Base-by-base conservation (phyloP, 2,797 vertebrate genomes). In the Macropus fuliginosus region DNA sequence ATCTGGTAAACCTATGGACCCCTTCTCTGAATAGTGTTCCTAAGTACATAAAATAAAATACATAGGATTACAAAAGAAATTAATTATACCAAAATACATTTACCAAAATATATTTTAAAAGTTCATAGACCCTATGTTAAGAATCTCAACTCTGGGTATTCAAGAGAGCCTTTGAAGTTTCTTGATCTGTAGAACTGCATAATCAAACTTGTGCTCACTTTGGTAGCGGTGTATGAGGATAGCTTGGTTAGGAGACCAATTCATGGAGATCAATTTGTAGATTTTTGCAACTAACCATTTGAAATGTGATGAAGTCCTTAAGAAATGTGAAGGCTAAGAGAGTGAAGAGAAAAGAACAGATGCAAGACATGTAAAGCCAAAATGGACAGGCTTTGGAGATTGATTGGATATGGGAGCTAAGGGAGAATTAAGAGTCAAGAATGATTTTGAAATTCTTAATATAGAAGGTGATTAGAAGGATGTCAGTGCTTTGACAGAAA, bases 381-480 rank as follows among this genome's bases (percentile, higher is more conserved):
- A 93, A 96, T 55, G 56, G 92, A 94, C 66, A 97, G 93, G 93
- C 94, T 95, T 54, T 95, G 59, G 59, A 34, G 11, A 29, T 62
- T 57, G 56, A 9, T 57, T 10, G 11, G 59, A 62, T 31, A 34
- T 62, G 57, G 9, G 57, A 59, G 57, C 3, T 62, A 62, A 62
- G 28, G 12, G 29, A 62, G 11, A 62, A 34, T 62, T 34, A 31
- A 34, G 11, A 62, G 59, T 62, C 31, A 62, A 62, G 31, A 34
- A 62, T 62, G 31, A 34, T 62, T 34, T 34, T 62, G 59, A 62
- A 34, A 62, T 34, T 62, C 29, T 62, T 12, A 13, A 62, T 62
- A 13, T 62, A 62, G 59, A 34, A 62, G 31, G 31, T 34, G 0
- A 34, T 62, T 62, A 34, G 59, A 62, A 34, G 31, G 12, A 34